phyloP scores from a whole-genome alignment of 2,113 vertebrate genomes.

The Ochotona princeps region DNA sequence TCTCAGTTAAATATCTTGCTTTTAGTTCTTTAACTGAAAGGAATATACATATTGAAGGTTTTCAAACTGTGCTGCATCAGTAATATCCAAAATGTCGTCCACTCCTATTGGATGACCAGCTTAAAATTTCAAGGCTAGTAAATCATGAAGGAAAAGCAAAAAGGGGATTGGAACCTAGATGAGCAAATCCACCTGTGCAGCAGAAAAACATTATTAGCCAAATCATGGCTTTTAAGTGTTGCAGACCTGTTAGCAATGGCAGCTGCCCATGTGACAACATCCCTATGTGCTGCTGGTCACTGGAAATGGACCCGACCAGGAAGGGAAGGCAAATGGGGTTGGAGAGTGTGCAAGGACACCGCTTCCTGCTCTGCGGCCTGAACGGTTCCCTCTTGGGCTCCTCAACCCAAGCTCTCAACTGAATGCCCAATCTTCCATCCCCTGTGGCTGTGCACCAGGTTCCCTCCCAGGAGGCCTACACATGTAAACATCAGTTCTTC shows the following conservation, averaged over 20 bases:
- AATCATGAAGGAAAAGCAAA: background rate
- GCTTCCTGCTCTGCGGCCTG: slow-evolving; percentile 87
- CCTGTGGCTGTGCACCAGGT: background rate
- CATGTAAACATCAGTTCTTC: background rate
- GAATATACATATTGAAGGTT: background rate
- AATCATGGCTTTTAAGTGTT: background rate
- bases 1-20: slow-evolving; percentile 19
- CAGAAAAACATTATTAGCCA: background rate
- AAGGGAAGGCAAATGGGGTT: background rate
- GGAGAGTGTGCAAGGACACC: slow-evolving; percentile 43
- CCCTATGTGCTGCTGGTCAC: background rate
- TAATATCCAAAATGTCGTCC: slow-evolving; percentile 1
- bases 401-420: slow-evolving; percentile 86
- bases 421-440: rapidly evolving
- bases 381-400: slow-evolving; percentile 86
- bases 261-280: background rate
- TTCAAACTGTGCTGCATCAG: background rate
- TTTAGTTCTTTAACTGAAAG: slow-evolving; percentile 24
- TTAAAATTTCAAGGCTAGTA: background rate
- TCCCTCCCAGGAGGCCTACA: background rate
- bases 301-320: background rate
- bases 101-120: background rate
- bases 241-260: background rate
- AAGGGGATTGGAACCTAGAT: background rate
- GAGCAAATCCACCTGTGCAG: background rate